Evolutionary conservation across 2,888 invertebrate genomes (phyloP).

Genomic region (Agriopis leucophaearia): DNA sequence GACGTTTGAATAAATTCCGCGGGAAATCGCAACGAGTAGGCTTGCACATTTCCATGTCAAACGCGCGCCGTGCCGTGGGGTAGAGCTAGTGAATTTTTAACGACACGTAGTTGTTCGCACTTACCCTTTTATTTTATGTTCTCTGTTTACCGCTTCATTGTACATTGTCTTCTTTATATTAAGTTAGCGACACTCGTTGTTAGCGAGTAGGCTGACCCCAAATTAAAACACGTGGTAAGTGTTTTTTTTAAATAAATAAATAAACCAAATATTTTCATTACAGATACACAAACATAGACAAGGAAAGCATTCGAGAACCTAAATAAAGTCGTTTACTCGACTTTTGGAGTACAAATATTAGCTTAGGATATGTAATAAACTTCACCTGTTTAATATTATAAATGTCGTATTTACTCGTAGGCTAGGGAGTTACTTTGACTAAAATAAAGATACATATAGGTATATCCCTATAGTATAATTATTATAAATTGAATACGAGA

Average conservation of each 20-base stretch:
- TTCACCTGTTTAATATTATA: not conserved
- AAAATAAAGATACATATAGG: not conserved
- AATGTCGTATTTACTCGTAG: not conserved
- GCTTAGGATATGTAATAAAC: not conserved
- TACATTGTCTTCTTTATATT: constrained; percentile 13
- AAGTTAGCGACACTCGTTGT: not conserved
- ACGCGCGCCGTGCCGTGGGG: constrained; percentile 59
- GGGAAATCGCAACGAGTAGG: constrained; percentile 68
- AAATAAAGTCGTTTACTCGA: constrained; percentile 1
- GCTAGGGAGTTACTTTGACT: not conserved
- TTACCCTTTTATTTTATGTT: constrained; percentile 31
- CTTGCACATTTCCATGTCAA: constrained; percentile 82
- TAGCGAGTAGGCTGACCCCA: not conserved
- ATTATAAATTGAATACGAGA: too few relatives aligned
- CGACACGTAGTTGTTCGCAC: constrained; percentile 53
- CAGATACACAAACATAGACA: not conserved
- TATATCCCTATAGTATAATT: too few relatives aligned
- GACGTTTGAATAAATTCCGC: constrained; percentile 73
- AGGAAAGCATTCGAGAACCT: not conserved
- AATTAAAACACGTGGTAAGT: not conserved
- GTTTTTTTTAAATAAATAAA: too few relatives aligned
- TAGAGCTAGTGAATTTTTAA: constrained; percentile 76
- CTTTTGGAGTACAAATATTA: constrained; percentile 7
- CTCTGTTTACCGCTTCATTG: constrained; percentile 16
- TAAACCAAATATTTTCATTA: not conserved